These are phyloP conservation scores for Morus bassanus DNA, from an alignment of 2,797 vertebrate genomes.

Conservation along the genomic window DNA sequence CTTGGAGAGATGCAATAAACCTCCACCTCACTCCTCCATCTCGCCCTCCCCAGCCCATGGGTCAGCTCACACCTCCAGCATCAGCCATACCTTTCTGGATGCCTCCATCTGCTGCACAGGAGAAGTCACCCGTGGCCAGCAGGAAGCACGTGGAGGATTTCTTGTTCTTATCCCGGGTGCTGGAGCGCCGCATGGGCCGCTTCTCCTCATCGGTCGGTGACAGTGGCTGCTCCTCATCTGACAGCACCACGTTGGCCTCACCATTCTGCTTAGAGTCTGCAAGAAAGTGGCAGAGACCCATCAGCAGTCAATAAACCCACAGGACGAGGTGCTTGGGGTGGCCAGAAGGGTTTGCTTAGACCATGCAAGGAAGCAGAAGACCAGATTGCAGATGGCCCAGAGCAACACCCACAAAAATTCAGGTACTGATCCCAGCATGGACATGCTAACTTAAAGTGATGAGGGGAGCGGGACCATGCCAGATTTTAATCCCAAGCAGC, in stretches of 20 bases:
- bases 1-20: not conserved
- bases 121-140: conserved; percentile 85
- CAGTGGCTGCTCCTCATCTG: conserved; percentile 89
- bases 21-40: not conserved
- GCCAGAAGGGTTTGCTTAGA: not conserved
- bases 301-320: not conserved
- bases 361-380: not conserved
- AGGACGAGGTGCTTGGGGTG: rapidly evolving
- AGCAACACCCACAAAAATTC: not conserved
- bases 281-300: not conserved
- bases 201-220: conserved; percentile 82
- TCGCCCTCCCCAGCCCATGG: not conserved
- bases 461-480: not conserved
- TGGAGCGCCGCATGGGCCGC: conserved; percentile 80
- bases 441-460: rapidly evolving
- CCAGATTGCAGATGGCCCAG: not conserved
- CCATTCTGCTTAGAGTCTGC: conserved; percentile 96
- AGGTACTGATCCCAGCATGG: not conserved
- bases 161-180: conserved; percentile 86
- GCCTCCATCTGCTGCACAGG: conserved; percentile 80
- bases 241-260: conserved; percentile 87
- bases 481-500: not conserved
- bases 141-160: conserved; percentile 91
- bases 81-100: conserved; percentile 81
- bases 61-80: not conserved